phyloP scores from a whole-genome alignment of 2,888 invertebrate genomes.

The Yponomeuta evonymella region DNA sequence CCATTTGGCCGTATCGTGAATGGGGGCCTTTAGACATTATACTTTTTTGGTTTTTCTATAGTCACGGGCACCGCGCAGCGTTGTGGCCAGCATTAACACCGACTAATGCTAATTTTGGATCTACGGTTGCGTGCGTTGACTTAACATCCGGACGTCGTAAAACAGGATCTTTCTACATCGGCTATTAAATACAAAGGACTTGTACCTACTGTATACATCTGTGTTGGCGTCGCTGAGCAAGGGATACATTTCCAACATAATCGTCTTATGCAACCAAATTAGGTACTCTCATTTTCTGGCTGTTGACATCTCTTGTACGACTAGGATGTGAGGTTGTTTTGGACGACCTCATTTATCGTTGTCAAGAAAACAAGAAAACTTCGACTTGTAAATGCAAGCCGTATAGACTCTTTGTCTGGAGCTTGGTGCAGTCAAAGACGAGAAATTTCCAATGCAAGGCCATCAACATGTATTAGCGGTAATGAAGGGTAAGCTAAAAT shows the following conservation, averaged over 20 bases:
- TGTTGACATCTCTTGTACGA: too few species aligned
- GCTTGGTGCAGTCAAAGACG: too few species aligned
- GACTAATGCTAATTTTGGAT: constrained; percentile 55
- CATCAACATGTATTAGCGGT: constrained; percentile 30
- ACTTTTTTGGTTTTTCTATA: constrained; percentile 24
- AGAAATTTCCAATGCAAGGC: constrained; percentile 10
- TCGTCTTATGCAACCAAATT: background rate
- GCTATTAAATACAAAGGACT: constrained; percentile 7
- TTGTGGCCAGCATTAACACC: constrained; percentile 49
- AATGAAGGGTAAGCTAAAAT: constrained; percentile 41
- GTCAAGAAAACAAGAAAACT: too few species aligned
- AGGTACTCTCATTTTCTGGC: too few species aligned
- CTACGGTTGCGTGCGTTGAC: constrained; percentile 51
- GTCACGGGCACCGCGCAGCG: background rate
- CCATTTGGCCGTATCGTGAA: too few species aligned
- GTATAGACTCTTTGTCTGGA: too few species aligned
- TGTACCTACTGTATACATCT: background rate
- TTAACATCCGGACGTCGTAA: constrained; percentile 59
- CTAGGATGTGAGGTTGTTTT: too few species aligned
- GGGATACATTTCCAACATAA: background rate
- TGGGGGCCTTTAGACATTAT: constrained; percentile 18
- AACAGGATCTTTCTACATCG: constrained; percentile 36
- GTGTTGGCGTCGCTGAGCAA: too few species aligned
- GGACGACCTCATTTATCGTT: too few species aligned
- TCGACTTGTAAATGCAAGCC: too few species aligned